Evolutionary conservation across 2,797 vertebrate genomes (phyloP).

Genomic region (Alectoris magna): DNA sequence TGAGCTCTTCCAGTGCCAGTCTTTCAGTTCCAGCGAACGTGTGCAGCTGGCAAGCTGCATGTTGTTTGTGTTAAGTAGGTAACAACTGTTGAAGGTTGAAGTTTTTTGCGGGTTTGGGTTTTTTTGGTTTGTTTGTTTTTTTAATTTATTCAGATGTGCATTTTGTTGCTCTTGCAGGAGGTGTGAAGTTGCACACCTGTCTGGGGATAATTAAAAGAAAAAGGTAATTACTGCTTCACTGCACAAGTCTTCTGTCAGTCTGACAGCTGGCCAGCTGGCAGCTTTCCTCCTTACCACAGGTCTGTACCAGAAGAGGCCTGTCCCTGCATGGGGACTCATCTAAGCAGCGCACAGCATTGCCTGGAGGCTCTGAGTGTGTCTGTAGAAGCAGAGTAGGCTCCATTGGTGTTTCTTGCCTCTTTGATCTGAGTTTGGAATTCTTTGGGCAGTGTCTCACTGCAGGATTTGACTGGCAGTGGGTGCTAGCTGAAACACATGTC

Average conservation of each 20-base stretch:
- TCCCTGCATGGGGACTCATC: not conserved
- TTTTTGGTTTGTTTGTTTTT: not conserved
- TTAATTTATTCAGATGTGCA: not conserved
- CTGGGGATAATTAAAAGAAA: not conserved
- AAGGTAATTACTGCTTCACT: not conserved
- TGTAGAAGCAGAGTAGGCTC: not conserved
- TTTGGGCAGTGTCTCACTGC: not conserved
- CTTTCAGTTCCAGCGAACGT: not conserved
- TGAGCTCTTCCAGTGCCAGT: not conserved
- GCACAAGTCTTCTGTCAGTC: not conserved
- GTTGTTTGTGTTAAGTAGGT: not conserved
- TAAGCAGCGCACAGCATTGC: not conserved
- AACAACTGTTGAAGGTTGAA: not conserved
- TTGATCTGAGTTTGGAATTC: not conserved
- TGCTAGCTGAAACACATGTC: not conserved
- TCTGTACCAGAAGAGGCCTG: not conserved
- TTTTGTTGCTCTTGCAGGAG: not conserved
- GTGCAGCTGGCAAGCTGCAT: not conserved
- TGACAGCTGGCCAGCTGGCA: not conserved
- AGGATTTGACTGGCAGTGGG: not conserved
- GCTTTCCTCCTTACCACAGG: not conserved
- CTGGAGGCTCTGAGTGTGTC: not conserved
- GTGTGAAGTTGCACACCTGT: not conserved
- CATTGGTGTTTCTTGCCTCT: not conserved
- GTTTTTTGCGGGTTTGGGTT: not conserved